Evolutionary conservation across 2,113 vertebrate species (phyloP), one percentile per base, ranked within the genome.

Genomic region (Tragelaphus scriptus): DNA sequence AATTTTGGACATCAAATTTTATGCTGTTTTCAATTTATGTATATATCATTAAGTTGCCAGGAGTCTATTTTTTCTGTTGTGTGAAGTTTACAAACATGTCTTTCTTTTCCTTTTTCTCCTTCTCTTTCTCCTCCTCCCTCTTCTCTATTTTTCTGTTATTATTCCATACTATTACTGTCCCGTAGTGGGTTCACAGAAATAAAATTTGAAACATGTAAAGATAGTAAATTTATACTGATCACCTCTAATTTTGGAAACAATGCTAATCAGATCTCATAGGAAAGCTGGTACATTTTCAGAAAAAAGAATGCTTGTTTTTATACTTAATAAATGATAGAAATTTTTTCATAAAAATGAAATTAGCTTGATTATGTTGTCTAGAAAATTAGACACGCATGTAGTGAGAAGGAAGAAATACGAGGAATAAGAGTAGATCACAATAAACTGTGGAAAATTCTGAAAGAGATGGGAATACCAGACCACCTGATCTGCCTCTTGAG

Each of bases 321-420:
- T 28, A 61, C 10, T 81, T 55, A 85, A 32, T 71, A 85, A 87
- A 68, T 95, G 3, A 82, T 96, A 47, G n/a, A n/a, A n/a, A n/a
- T n/a, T n/a, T n/a, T n/a, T 96, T 90, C 19, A 88, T 80, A 44
- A 90, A 55, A 88, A 84, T 81, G 15, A 96, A 96, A 90, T 56
- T 3, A 63, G 90, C 40, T 94, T 44, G 32, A 81, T 92, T 88
- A 40, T 55, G 25, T 63, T 75, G 26, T 56, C 47, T 90, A 79
- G 58, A 93, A 61, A 26, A 80, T 91, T 96, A 61, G 14, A 75
- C 53, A 92, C 32, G 13, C 85, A 30, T 55, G 65, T 51, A 94
- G 85, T 68, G 80, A 85, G 8, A 21, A 94, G 77, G n/a, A 87
- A 63, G 32, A 87, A 44, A 88, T 58, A 36, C 80, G 36, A 68